phyloP scores from a whole-genome alignment of 2,113 vertebrate species.

The Mionectes macconnelli region DNA sequence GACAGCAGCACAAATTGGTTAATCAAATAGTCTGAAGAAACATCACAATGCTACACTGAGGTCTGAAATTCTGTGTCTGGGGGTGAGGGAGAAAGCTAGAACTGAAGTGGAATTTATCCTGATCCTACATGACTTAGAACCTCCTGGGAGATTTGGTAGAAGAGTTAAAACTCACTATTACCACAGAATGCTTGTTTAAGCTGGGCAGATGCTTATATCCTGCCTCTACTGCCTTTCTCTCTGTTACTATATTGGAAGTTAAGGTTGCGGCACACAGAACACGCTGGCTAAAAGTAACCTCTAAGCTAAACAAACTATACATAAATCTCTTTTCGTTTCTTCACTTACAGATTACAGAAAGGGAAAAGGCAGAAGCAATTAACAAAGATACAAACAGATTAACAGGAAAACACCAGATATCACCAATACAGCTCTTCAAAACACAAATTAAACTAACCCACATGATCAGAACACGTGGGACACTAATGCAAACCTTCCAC shows the following conservation, averaged over 20 bases:
- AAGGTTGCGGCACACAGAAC: not conserved
- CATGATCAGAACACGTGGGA: not conserved
- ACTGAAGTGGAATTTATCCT: not conserved
- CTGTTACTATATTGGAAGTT: not conserved
- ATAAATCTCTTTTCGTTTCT: not conserved
- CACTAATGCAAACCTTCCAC: not conserved
- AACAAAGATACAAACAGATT: not conserved
- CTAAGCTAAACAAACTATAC: not conserved
- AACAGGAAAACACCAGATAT: not conserved
- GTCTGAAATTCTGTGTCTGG: not conserved
- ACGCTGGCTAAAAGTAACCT: not conserved
- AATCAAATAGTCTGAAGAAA: not conserved
- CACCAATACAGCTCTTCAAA: not conserved
- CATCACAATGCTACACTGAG: not conserved
- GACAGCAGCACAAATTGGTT: not conserved
- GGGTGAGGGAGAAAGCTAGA: not conserved
- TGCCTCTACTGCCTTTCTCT: not conserved
- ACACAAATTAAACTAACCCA: not conserved
- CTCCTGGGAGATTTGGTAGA: not conserved
- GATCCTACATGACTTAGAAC: not conserved
- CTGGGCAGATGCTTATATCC: not conserved
- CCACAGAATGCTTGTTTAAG: not conserved
- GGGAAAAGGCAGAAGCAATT: not conserved
- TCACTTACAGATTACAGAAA: conserved; percentile 4
- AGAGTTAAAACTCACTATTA: not conserved